phyloP scores from a whole-genome alignment of 2,113 vertebrate genomes.

The Cephalopterus ornatus region DNA sequence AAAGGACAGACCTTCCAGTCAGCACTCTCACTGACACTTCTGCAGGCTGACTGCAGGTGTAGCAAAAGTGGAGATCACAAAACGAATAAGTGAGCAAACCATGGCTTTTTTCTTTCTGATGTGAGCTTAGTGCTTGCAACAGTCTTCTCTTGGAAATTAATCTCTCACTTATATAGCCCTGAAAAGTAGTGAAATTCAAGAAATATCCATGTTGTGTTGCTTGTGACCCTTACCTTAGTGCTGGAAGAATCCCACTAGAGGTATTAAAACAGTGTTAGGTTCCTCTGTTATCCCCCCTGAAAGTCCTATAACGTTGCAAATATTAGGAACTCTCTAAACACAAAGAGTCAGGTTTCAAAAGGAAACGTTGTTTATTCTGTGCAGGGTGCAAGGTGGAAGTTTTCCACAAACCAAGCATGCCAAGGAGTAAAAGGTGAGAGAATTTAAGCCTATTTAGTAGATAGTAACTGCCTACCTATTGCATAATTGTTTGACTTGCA shows the following conservation, averaged over 20 bases:
- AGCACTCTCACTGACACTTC: not conserved
- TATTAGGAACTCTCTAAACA: not conserved
- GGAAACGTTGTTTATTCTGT: not conserved
- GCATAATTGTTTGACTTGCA: not conserved
- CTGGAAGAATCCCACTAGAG: not conserved
- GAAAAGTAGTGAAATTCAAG: not conserved
- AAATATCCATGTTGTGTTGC: not conserved
- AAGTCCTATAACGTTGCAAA: not conserved
- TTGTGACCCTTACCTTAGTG: not conserved
- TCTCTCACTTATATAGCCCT: not conserved
- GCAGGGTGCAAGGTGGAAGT: not conserved
- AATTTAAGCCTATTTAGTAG: not conserved
- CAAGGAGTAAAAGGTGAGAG: not conserved
- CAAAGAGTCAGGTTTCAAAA: not conserved
- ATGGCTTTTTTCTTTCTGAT: not conserved
- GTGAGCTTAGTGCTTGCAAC: not conserved
- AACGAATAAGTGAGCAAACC: not conserved
- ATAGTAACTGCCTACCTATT: not conserved
- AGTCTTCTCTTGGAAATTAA: not conserved
- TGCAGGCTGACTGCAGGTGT: not conserved
- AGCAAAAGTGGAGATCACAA: not conserved
- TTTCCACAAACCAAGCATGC: accelerated
- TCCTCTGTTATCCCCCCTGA: not conserved
- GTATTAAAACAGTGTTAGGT: not conserved
- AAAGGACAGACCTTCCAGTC: not conserved